These are phyloP conservation scores for Spatulosminthurus flaviceps DNA, from an alignment of 2,888 invertebrate genomes.

Conservation along the genomic window DNA sequence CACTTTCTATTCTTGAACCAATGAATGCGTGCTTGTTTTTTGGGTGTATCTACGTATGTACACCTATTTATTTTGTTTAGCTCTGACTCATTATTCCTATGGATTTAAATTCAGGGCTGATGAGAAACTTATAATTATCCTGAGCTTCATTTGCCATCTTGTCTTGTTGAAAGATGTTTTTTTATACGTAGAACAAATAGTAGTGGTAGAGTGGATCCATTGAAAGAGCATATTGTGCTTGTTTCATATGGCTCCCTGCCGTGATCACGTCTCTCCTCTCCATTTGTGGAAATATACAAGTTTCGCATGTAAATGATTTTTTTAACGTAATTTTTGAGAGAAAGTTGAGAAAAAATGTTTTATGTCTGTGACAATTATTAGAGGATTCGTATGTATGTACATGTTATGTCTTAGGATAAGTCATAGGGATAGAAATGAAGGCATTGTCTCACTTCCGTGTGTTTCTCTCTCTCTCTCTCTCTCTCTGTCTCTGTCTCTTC, in stretches of 20 bases:
- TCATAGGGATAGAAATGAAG: too few relatives aligned
- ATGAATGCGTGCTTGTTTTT: too few relatives aligned
- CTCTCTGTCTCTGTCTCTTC: not conserved
- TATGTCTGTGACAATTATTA: too few relatives aligned
- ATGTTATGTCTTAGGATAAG: too few relatives aligned
- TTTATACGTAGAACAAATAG: not conserved
- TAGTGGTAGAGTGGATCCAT: not conserved
- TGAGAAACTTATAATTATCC: constrained; percentile 27
- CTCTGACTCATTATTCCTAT: too few relatives aligned
- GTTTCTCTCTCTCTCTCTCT: not conserved
- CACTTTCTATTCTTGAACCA: too few relatives aligned
- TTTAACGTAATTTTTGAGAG: not conserved
- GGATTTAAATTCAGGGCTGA: not conserved
- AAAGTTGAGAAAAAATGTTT: not conserved
- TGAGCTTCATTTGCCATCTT: not conserved
- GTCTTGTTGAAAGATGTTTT: not conserved
- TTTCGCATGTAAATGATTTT: not conserved
- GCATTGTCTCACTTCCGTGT: not conserved
- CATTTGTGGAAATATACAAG: not conserved
- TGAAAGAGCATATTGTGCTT: not conserved
- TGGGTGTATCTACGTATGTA: too few relatives aligned
- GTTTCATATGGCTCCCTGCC: not conserved
- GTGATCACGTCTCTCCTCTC: not conserved
- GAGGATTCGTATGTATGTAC: too few relatives aligned
- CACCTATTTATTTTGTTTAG: too few relatives aligned